Evolutionary conservation across 2,888 invertebrate genomes (phyloP).

Genomic region (Psococerastis gibbosa): DNA sequence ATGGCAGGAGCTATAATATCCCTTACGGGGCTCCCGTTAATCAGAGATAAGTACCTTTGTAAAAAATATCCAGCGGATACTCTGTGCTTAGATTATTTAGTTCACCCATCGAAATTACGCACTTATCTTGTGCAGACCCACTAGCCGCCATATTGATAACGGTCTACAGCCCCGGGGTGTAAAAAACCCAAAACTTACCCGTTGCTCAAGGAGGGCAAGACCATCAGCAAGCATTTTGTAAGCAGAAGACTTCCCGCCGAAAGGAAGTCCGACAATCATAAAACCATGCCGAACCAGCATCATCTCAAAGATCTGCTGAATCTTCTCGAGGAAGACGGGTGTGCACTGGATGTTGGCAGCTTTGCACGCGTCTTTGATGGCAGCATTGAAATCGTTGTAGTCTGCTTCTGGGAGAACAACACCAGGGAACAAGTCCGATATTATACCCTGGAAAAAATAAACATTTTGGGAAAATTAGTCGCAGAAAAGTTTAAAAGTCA

Average conservation of each 20-base stretch:
- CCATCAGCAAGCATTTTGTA: constrained; percentile 69
- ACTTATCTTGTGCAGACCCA: no score
- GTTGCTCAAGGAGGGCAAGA: constrained; percentile 54
- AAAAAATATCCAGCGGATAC: no score
- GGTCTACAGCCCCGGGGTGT: no score
- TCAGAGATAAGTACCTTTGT: no score
- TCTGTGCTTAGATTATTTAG: no score
- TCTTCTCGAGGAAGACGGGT: constrained; percentile 68
- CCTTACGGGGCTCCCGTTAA: no score
- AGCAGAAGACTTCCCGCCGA: constrained; percentile 78
- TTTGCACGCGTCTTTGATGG: constrained; percentile 42
- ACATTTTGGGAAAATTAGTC: no score
- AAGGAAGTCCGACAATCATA: constrained; percentile 83
- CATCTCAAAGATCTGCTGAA: constrained; percentile 87
- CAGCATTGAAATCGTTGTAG: constrained; percentile 47
- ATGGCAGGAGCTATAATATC: no score
- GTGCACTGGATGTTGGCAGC: constrained; percentile 66
- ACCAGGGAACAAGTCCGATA: constrained; percentile 85
- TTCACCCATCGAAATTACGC: no score
- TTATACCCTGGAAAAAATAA: constrained; percentile 71
- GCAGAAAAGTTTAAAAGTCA: no score
- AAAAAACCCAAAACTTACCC: no score
- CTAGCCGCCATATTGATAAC: no score
- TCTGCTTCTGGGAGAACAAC: constrained; percentile 59
- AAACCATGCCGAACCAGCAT: constrained; percentile 85